Evolutionary conservation across 2,113 vertebrate genomes (phyloP).

Genomic region (Rhabdomys dilectus): DNA sequence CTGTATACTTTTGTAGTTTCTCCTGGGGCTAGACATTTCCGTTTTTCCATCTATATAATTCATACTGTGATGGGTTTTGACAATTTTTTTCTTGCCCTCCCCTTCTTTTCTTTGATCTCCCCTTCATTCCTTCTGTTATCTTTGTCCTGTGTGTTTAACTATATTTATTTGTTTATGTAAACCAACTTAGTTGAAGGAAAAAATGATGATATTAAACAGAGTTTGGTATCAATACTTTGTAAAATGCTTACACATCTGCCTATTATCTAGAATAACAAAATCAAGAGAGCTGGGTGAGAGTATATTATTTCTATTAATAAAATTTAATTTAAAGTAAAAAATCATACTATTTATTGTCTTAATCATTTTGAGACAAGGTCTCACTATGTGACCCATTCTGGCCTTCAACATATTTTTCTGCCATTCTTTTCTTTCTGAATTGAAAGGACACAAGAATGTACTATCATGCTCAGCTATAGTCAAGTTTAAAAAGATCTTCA

Average conservation of each 20-base stretch:
- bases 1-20: background rate
- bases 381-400: background rate
- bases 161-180: background rate
- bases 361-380: background rate
- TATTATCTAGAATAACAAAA: slow-evolving; percentile 11
- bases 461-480: background rate
- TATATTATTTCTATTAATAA: slow-evolving; percentile 25
- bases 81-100: background rate
- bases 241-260: background rate
- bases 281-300: background rate
- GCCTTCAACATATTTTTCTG: background rate
- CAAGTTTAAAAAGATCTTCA: background rate
- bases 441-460: background rate
- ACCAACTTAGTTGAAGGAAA: background rate
- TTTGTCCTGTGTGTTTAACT: background rate
- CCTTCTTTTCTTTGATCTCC: no score
- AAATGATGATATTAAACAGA: background rate
- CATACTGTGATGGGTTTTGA: background rate
- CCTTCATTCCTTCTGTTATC: background rate
- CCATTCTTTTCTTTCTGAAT: background rate
- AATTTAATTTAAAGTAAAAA: background rate
- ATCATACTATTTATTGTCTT: background rate
- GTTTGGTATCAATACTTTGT: background rate
- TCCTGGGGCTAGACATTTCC: background rate
- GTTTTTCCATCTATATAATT: background rate